Conservation (phyloP, 2,888 invertebrate species). For the Trisateles emortualis region DNA sequence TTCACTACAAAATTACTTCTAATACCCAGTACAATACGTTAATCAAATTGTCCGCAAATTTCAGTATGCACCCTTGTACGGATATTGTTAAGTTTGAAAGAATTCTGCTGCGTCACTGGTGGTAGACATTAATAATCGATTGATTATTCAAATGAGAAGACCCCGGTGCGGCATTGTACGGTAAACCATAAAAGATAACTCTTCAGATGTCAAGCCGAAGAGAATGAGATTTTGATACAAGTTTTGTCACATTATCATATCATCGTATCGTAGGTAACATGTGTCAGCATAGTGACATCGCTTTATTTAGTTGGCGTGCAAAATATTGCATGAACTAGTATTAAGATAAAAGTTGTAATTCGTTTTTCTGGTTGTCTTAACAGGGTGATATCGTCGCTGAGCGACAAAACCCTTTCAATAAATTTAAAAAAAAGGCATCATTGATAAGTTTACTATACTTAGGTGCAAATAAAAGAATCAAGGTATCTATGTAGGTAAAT, state of each 20-base stretch:
- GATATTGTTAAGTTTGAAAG: constrained; percentile 65
- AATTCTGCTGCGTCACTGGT: constrained; percentile 70
- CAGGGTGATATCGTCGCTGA: no score
- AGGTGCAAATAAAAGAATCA: not conserved
- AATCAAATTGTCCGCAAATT: constrained; percentile 68
- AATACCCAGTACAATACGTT: constrained; percentile 72
- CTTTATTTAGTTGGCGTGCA: no score
- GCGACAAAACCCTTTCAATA: no score
- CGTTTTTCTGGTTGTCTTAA: no score
- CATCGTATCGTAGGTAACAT: not conserved
- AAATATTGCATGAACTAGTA: no score
- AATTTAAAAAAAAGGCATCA: no score
- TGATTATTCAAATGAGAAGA: constrained; percentile 74
- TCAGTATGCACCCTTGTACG: constrained; percentile 52
- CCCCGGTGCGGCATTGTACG: constrained; percentile 47
- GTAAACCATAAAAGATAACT: constrained; percentile 54
- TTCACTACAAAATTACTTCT: no score
- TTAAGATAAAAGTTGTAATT: no score
- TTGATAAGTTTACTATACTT: not conserved
- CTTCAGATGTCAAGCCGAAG: constrained; percentile 43
- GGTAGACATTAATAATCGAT: constrained; percentile 77
- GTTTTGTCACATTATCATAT: constrained; percentile 45
- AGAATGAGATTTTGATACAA: constrained; percentile 60
- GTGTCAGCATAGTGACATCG: no score
- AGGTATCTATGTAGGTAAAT: no score